These are phyloP conservation scores for Pygoscelis antarcticus DNA, from an alignment of 2,113 vertebrate genomes.

Conservation along the genomic window DNA sequence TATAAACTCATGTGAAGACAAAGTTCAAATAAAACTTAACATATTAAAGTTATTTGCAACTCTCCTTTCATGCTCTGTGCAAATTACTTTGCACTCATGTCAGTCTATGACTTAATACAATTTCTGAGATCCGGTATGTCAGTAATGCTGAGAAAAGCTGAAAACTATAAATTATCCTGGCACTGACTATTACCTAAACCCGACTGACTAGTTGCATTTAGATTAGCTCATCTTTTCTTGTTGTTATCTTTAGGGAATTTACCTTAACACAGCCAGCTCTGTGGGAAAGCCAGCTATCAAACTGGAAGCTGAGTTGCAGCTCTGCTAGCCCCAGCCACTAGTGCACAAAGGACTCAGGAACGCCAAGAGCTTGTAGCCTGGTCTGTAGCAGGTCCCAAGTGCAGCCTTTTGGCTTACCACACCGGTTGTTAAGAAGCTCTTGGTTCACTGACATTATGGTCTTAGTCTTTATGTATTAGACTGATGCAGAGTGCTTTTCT, in stretches of 20 bases:
- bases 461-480: not conserved
- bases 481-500: not conserved
- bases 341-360: not conserved
- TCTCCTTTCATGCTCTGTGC: not conserved
- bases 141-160: slow-evolving; percentile 22
- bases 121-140: slow-evolving; percentile 1
- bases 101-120: slow-evolving; percentile 34
- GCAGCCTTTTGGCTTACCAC: not conserved
- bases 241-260: slow-evolving; percentile 10
- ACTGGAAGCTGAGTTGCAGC: not conserved
- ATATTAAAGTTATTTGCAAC: slow-evolving; percentile 57
- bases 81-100: slow-evolving; percentile 34
- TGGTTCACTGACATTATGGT: not conserved
- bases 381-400: not conserved
- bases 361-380: not conserved
- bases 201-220: slow-evolving; percentile 36
- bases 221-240: slow-evolving; percentile 31
- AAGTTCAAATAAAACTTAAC: slow-evolving; percentile 72
- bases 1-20: slow-evolving; percentile 59
- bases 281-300: not conserved
- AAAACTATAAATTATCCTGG: slow-evolving; percentile 53
- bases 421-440: not conserved
- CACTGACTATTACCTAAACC: slow-evolving; percentile 39
- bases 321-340: not conserved
- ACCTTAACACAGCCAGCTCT: not conserved